Evolutionary conservation across 1,140 invertebrate genomes (phyloP), one percentile per base, ranked within the genome.

Genomic region (Tribolium madens): DNA sequence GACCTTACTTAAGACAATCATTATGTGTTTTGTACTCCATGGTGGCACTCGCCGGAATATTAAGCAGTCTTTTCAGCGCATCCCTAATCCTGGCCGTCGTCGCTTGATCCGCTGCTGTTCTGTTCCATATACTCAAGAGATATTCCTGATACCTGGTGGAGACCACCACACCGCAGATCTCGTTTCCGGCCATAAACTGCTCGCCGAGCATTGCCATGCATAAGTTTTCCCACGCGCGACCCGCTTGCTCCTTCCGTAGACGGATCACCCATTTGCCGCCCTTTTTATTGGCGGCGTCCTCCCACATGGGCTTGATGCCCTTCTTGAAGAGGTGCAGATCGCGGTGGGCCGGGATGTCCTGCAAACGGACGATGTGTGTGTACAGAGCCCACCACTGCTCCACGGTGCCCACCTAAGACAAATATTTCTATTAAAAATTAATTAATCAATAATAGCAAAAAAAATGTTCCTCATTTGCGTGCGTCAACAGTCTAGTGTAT

Each of bases 301-400:
- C 97, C 97, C 97, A 99, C 95, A 99, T 98, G 21, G 98, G 98
- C 88, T 97, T 96, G 78, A 99, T 98, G 77, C 98, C 98, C 83
- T 97, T 93, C 90, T 99, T 99, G 86, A 99, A 99, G 18, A 99
- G 89, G 88, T 98, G 97, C 86, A 98, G 94, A 88, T 99, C 97
- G 84, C 95, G 94, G 83, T 97, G 94, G 18, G 94, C 93, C 53
- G 93, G 92, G 76, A 99, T 89, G 81, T 99, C 94, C 47, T 92
- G 93, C 31, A 97, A 94, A 81, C 97, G 90, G 75, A 94, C 91
- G 81, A 99, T 88, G 87, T 98, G 96, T 86, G 94, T 93, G 87
- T 99, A 99, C 70, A 96, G 88, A 42, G 92, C 91, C 98, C 98
- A 99, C 91, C 98, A 99, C 86, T 98, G 96, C 88, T 99, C 97